A percentile compares a stretch with the other conserved stretches of the same genome.
These are phyloP conservation scores for Caenorhabditis sinica DNA, from an alignment of 2,888 invertebrate species.

Conservation along the genomic window DNA sequence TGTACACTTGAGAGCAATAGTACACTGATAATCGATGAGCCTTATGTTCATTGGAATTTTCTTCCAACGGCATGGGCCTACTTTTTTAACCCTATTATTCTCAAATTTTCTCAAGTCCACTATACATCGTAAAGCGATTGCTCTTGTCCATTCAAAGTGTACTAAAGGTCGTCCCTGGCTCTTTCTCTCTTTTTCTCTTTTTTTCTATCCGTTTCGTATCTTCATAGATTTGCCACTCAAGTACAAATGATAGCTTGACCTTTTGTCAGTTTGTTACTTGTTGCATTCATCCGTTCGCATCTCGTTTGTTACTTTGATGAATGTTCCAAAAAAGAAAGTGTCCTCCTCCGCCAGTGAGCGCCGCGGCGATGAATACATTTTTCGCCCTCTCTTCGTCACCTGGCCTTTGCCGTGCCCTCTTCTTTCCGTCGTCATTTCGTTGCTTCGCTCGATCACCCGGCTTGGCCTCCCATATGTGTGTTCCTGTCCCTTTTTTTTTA, in stretches of 20 bases:
- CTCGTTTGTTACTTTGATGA: neutral
- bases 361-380: neutral
- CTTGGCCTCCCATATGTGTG: slow-evolving; percentile 18
- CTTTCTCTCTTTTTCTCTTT: neutral
- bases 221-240: neutral
- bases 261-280: neutral
- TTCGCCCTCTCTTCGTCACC: slow-evolving; percentile 15
- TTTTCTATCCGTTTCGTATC: slow-evolving; percentile 4
- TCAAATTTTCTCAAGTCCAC: neutral
- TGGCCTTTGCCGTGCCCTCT: slow-evolving; percentile 15
- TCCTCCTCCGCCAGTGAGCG: neutral
- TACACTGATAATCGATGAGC: slow-evolving; percentile 11
- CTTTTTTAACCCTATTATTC: neutral
- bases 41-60: neutral
- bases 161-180: slow-evolving; percentile 2
- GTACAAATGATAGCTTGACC: neutral
- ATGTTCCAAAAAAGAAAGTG: neutral
- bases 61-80: no score
- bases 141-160: neutral
- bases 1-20: neutral
- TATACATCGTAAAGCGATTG: slow-evolving; percentile 14
- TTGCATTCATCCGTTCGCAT: neutral
- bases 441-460: slow-evolving; percentile 6
- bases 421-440: slow-evolving; percentile 18
- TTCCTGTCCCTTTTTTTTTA: slow-evolving; percentile 30